A percentile compares a stretch with the other conserved stretches of the same genome.
These are phyloP conservation scores for Erebia epiphron DNA, from an alignment of 2,888 invertebrate species.

Conservation along the genomic window DNA sequence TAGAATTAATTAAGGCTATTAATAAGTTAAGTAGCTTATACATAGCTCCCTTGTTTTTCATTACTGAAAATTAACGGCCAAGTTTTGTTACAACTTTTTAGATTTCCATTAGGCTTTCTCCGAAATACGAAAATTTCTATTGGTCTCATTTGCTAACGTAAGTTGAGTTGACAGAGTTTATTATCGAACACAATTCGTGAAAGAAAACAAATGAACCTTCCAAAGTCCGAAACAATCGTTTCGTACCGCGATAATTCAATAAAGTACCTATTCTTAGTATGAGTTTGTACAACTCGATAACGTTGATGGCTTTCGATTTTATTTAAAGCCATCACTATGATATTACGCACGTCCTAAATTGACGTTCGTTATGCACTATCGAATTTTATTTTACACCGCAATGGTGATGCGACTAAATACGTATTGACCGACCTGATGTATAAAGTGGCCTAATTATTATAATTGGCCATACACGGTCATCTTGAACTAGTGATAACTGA, in stretches of 20 bases:
- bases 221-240: slow-evolving; percentile 32
- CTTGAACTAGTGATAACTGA: too few relatives aligned
- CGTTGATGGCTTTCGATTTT: background rate
- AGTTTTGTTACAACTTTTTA: background rate
- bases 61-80: background rate
- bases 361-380: too few relatives aligned
- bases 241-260: slow-evolving; percentile 48
- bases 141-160: background rate
- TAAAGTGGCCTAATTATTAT: too few relatives aligned
- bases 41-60: background rate
- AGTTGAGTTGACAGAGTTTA: slow-evolving; percentile 3
- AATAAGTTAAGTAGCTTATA: background rate
- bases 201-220: slow-evolving; percentile 23
- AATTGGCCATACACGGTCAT: too few relatives aligned
- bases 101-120: background rate
- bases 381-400: too few relatives aligned
- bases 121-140: slow-evolving; percentile 1
- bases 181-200: background rate
- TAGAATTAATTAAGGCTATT: background rate
- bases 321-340: background rate
- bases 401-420: too few relatives aligned
- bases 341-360: too few relatives aligned
- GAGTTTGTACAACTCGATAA: background rate
- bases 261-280: slow-evolving; percentile 1
- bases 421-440: too few relatives aligned